Conservation (phyloP, 2,888 invertebrate species). For the Perdita meconis region DNA sequence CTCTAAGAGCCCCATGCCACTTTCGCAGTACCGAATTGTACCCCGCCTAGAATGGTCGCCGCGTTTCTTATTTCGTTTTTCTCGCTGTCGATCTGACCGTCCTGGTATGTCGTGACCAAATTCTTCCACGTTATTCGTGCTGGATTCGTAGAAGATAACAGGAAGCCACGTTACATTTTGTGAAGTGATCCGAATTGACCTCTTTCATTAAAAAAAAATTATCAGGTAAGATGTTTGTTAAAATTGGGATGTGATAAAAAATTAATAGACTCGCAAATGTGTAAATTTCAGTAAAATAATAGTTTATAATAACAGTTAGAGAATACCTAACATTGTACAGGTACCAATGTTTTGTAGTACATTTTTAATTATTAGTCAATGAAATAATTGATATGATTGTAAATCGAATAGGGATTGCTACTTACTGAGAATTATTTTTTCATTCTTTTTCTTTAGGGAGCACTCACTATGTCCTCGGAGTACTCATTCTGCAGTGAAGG, state of each 20-base stretch:
- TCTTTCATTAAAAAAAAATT: too few relatives aligned
- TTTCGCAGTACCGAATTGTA: slow-evolving; percentile 81
- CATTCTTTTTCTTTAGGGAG: slow-evolving; percentile 57
- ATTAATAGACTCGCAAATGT: too few relatives aligned
- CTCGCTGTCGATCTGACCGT: slow-evolving; percentile 11
- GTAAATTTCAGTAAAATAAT: too few relatives aligned
- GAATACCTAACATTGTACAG: too few relatives aligned
- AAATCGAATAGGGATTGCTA: too few relatives aligned
- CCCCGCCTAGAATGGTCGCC: slow-evolving; percentile 68
- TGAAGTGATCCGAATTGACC: slow-evolving; percentile 26
- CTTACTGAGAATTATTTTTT: background rate
- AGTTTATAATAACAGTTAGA: too few relatives aligned
- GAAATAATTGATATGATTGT: background rate
- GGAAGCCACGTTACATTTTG: background rate
- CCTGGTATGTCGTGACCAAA: slow-evolving; percentile 41
- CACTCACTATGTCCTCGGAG: slow-evolving; percentile 80
- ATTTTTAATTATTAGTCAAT: background rate
- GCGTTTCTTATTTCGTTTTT: slow-evolving; percentile 64
- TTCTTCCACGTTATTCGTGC: background rate
- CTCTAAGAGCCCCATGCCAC: slow-evolving; percentile 76
- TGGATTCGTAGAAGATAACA: background rate
- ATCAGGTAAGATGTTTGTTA: slow-evolving; percentile 22
- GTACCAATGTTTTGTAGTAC: background rate
- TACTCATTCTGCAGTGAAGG: slow-evolving; percentile 83
- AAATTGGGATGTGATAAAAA: too few relatives aligned